Base-by-base conservation (phyloP, 2,797 vertebrate genomes). In the Macropus fuliginosus region DNA sequence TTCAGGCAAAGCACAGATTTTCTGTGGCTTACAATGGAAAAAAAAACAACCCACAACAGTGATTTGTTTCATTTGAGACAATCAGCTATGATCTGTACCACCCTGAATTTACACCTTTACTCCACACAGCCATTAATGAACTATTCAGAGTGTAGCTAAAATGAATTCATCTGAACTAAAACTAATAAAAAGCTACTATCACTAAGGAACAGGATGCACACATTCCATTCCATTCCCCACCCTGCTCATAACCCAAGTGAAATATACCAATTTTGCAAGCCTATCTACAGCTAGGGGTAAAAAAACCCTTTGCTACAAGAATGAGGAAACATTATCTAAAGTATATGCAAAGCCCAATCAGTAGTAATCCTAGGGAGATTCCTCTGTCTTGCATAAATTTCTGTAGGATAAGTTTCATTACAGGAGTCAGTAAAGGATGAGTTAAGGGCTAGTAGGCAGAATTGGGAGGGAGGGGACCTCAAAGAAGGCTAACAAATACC, bases 401-500 rank as follows among this genome's bases (percentile, higher is more conserved):
- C 93, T 90, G 90, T 81, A 50, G 57, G 8, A 34, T 52, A n/a
- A 14, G 55, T 90, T 91, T 87, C 94, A 66, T 89, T 91, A 0
- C 4, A 94, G 92, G 90, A 74, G 90, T 57, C 21, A 13, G 50
- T 74, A 27, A 91, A 87, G 93, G 57, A 91, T 54, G 93, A 87
- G 21, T 50, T 40, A 27, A 11, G 0, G 24, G 74, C 74, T 46
- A 87, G 74, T 9, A 87, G 74, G 40, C 10, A 87, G 40, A 50
- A 87, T 1, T 50, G 74, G 40, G 74, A 24, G 31, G 1, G 21
- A 50, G 74, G 2, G 74, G 3, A 87, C 24, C 52, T n/a, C 90
- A 59, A 1, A 56, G 55, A 89, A 57, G 94, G 93, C 95, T 87
- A 94, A 55, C 81, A 90, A 95, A 98, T 94, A 92, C 91, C 90